Conservation (phyloP, 2,113 vertebrate genomes). For the Progne subis region DNA sequence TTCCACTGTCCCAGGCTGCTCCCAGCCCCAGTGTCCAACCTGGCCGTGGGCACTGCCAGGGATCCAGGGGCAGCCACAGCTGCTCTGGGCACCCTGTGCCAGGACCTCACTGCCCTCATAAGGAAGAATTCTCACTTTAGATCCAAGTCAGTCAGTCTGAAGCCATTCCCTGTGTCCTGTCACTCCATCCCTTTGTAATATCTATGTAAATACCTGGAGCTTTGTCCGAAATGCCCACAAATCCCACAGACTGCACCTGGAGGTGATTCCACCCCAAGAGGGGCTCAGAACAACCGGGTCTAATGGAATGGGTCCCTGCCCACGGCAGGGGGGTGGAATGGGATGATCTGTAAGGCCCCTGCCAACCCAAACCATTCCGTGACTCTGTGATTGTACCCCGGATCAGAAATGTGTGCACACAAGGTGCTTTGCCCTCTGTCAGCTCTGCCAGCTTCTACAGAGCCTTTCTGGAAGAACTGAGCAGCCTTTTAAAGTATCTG, state of each 20-base stretch:
- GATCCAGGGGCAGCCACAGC: not conserved
- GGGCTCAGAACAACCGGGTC: not conserved
- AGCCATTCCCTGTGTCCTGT: not conserved
- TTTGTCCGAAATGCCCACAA: not conserved
- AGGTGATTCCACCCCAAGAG: not conserved
- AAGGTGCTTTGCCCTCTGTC: not conserved
- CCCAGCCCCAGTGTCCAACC: not conserved
- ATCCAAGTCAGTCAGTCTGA: not conserved
- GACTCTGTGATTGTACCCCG: not conserved
- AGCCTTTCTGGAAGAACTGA: not conserved
- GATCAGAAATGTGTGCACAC: not conserved
- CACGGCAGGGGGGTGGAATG: not conserved
- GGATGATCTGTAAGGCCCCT: not conserved
- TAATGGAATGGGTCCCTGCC: not conserved
- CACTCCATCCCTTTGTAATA: not conserved
- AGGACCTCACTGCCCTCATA: not conserved
- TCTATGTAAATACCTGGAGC: not conserved
- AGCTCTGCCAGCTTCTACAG: not conserved
- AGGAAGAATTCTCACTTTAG: not conserved
- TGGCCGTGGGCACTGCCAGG: not conserved
- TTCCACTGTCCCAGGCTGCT: not conserved
- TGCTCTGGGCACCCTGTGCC: not conserved
- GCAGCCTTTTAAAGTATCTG: not conserved
- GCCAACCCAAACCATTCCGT: not conserved
- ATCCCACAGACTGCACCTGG: not conserved